phyloP scores from a whole-genome alignment of 2,797 vertebrate species.

The Syndactyla subalaris region DNA sequence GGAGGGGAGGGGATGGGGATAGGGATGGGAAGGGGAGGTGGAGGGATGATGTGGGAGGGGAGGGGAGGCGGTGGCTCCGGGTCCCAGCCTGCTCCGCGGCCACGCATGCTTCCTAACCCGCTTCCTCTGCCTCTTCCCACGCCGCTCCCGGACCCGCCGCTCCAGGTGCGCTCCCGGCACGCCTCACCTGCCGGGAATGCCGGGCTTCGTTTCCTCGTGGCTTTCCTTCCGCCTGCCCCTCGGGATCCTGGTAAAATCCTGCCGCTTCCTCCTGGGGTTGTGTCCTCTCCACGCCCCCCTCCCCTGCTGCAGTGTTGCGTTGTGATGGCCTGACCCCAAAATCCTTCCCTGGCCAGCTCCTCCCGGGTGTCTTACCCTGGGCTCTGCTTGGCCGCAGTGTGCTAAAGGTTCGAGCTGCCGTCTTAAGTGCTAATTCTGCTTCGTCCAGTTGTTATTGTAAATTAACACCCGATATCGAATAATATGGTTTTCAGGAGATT shows the following conservation, averaged over 20 bases:
- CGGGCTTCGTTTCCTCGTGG: too few relatives aligned
- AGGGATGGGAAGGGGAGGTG: too few relatives aligned
- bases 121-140: background rate
- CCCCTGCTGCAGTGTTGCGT: background rate
- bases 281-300: background rate
- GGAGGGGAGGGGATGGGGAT: background rate
- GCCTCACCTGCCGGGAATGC: background rate
- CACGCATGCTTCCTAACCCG: background rate
- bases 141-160: too few relatives aligned
- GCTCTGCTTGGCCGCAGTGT: background rate
- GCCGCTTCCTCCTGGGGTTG: fast-evolving
- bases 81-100: background rate
- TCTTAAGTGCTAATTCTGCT: background rate
- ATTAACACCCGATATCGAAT: background rate
- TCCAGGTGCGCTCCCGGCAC: too few relatives aligned
- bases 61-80: fast-evolving
- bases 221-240: background rate
- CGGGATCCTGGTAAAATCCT: background rate
- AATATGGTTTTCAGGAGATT: background rate
- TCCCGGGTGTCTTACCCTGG: background rate
- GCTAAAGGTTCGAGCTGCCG: background rate
- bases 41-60: background rate
- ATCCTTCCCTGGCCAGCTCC: background rate
- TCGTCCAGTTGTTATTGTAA: background rate
- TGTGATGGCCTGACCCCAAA: background rate